Percentiles rank a stretch among this genome's conserved stretches.
phyloP scores from a whole-genome alignment of 2,888 invertebrate genomes.

The Eledona agricola region DNA sequence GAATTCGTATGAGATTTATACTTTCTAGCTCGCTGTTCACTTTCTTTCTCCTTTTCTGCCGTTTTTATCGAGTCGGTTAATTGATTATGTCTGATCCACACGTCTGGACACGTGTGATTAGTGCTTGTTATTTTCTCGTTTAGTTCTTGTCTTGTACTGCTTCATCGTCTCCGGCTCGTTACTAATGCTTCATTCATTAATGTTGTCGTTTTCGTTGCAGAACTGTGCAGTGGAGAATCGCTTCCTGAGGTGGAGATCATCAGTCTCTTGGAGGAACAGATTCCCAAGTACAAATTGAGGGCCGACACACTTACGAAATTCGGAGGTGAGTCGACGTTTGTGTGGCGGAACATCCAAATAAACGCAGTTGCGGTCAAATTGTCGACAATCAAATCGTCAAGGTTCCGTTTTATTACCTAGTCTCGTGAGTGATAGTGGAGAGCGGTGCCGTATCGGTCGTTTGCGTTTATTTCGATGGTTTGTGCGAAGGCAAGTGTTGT shows the following conservation, averaged over 20 bases:
- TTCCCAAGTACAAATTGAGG: slow-evolving; percentile 91
- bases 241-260: slow-evolving; percentile 96
- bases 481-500: no score
- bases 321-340: slow-evolving; percentile 80
- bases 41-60: slow-evolving; percentile 27
- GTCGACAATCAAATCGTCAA: slow-evolving; percentile 17
- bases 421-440: slow-evolving; percentile 5
- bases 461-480: not conserved
- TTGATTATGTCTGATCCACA: slow-evolving; percentile 22
- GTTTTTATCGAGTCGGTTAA: slow-evolving; percentile 18
- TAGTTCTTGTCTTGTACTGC: slow-evolving; percentile 17
- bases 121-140: slow-evolving; percentile 17
- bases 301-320: slow-evolving; percentile 94
- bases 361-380: slow-evolving; percentile 4
- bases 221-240: slow-evolving; percentile 91
- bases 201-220: slow-evolving; percentile 63
- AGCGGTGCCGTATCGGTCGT: not conserved
- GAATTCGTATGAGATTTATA: slow-evolving; percentile 8
- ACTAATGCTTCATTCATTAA: slow-evolving; percentile 1
- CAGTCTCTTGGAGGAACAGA: slow-evolving; percentile 92
- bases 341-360: no score
- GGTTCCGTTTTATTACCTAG: slow-evolving; percentile 8
- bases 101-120: slow-evolving; percentile 13
- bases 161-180: slow-evolving; percentile 10
- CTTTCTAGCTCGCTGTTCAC: slow-evolving; percentile 17